Base-by-base conservation (phyloP, 2,888 invertebrate genomes). In the Parnassius glacialis region DNA sequence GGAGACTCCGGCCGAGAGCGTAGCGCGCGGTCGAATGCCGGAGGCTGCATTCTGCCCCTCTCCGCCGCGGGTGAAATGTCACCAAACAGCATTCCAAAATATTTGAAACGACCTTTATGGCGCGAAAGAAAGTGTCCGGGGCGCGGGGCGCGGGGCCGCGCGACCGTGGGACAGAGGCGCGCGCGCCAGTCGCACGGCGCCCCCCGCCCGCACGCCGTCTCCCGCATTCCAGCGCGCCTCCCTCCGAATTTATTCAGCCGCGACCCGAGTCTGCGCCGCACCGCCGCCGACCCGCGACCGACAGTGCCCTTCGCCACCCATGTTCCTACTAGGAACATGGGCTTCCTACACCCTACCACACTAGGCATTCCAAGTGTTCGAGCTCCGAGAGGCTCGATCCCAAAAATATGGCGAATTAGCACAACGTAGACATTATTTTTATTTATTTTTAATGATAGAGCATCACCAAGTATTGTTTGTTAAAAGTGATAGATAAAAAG, bases 161-260 rank as follows among this genome's bases (percentile, higher is more conserved):
- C 92, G 93, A 93, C 93, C 93, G 93, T 93, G 93, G 93, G 93
- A 93, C 93, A 93, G 93, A 93, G 93, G 91, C 93, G 92, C 90
- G 88, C 89, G 87, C 87, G 86, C 86, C 84, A 87, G 84, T 88
- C 92, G 88, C 89, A 88, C 88, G 88, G 83, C 85, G 83, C 81
- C 82, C 89, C 82, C 83, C 79, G 84, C 76, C 81, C 83, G 75
- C 83, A 73, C 73, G 62, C 65, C 65, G 51, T 55, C 64, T 50
- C 64, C 80, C 81, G 76, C 67, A 78, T 80, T 77, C 74, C 71
- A 74, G 81, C 67, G 80, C 80, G 79, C 85, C 79, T 80, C 81
- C 90, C 90, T 88, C 87, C 87, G 87, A 88, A 90, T 87, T 88
- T 89, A 89, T 88, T 90, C 87, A 90, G 85, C 85, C 87, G 84